A percentile compares a stretch with the other conserved stretches of the same genome.
phyloP scores from a whole-genome alignment of 2,113 vertebrate species.

The Felis chaus region DNA sequence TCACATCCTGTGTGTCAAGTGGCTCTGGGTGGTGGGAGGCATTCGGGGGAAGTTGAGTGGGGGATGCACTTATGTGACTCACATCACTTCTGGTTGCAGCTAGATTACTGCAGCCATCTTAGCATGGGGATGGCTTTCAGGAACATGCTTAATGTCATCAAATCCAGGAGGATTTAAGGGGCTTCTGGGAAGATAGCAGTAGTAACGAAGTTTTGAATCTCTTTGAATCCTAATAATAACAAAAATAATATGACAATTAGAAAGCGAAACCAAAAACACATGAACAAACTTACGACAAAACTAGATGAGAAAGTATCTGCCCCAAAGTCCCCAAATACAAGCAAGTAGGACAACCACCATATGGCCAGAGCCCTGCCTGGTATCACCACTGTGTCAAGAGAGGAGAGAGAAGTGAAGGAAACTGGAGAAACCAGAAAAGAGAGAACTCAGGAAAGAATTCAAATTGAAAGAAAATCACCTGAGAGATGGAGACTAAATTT shows the following conservation, averaged over 20 bases:
- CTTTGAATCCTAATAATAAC: neutral
- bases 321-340: too few species aligned
- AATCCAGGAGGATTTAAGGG: neutral
- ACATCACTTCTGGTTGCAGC: neutral
- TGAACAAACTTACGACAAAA: neutral
- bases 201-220: neutral
- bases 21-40: neutral
- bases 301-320: neutral
- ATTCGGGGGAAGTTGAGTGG: too few species aligned
- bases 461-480: neutral
- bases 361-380: neutral
- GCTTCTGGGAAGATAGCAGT: neutral
- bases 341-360: neutral
- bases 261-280: neutral
- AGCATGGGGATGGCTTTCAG: neutral
- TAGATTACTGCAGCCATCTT: neutral
- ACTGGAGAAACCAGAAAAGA: neutral
- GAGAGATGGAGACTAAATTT: neutral
- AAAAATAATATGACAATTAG: neutral
- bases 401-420: neutral
- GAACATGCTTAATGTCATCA: neutral
- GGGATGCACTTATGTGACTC: neutral
- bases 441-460: neutral
- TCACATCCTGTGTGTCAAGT: accelerated
- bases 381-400: neutral